Evolutionary conservation across 2,797 vertebrate species (phyloP).

Genomic region (Phrynocephalus forsythii): DNA sequence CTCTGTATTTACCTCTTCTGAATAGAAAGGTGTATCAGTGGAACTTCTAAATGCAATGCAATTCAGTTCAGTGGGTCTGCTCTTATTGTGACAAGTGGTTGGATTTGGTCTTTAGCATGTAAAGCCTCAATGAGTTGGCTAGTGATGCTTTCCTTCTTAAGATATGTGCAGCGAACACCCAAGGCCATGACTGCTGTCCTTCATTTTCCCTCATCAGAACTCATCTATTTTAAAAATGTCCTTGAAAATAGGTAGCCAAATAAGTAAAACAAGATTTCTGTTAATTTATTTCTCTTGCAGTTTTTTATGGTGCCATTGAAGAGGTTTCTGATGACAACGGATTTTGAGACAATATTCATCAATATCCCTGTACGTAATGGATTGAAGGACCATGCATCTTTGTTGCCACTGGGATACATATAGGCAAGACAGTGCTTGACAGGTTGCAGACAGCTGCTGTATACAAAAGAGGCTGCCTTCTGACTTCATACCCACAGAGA

Average conservation of each 20-base stretch:
- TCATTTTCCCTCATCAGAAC: neutral
- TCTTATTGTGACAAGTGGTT: too few relatives aligned
- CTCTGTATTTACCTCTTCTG: neutral
- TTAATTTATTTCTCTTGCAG: slow-evolving; percentile 73
- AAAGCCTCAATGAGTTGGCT: neutral
- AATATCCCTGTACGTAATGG: slow-evolving; percentile 91
- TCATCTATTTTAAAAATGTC: neutral
- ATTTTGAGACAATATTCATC: slow-evolving; percentile 93
- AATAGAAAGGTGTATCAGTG: neutral
- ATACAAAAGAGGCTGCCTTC: neutral
- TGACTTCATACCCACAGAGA: neutral
- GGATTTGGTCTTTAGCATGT: neutral
- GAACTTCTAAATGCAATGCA: too few relatives aligned
- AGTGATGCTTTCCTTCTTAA: neutral
- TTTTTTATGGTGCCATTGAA: slow-evolving; percentile 94
- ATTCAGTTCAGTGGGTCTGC: too few relatives aligned
- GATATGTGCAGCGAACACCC: neutral
- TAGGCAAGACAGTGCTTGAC: neutral
- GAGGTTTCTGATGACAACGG: slow-evolving; percentile 85
- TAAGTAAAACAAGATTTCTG: neutral
- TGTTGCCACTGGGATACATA: neutral
- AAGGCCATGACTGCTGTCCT: neutral
- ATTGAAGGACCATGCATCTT: neutral
- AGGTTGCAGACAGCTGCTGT: neutral
- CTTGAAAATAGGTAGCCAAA: neutral